Base-by-base conservation (phyloP, 2,113 vertebrate genomes). In the Jacana jacana region DNA sequence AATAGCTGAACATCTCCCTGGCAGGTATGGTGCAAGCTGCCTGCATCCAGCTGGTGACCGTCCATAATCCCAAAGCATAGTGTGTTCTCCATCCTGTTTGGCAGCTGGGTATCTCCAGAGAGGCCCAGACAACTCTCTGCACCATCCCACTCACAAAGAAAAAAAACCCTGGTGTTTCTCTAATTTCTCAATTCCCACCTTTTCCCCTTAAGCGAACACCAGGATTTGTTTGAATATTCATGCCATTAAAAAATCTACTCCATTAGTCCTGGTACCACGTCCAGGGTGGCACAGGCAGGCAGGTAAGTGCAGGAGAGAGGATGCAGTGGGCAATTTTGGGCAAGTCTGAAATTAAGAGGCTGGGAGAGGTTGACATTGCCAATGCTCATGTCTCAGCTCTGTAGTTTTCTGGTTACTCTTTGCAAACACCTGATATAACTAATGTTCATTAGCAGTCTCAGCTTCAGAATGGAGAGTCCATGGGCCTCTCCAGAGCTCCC, bases 1-100 rank as follows among this genome's bases (percentile, higher is more conserved):
- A 64, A 35, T 0, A 66, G 37, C 24, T n/a, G 51, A 73, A 37
- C 27, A 37, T 17, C 33, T 19, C 20, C 2, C 0, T 0, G 3
- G 16, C 10, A 65, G 64, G 6, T 23, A 42, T 44, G 58, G 35
- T 51, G 16, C 1, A 4, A 71, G 28, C 39, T 77, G 63, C 49
- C 51, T 42, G 77, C 15, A 86, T 81, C 23, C 72, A 17, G 19
- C 7, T 0, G 0, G 12, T 44, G 27, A 27, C 28, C 58, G 27
- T 8, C 46, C 10, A 8, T 57, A 37, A 35, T 16, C 65, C n/a
- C 35, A 76, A 57, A 89, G 30, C 42, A 54, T 13, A 31, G 17
- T 6, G 24, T n/a, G 35, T 3, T 75, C 15, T 88, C 44, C 23
- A 60, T 66, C 51, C 37, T 73, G 27, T 54, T 91, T 66, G 72